Conservation (phyloP, 30 jellyfish, hydroid and myxozoan species). For the Turritopsis rubra region DNA sequence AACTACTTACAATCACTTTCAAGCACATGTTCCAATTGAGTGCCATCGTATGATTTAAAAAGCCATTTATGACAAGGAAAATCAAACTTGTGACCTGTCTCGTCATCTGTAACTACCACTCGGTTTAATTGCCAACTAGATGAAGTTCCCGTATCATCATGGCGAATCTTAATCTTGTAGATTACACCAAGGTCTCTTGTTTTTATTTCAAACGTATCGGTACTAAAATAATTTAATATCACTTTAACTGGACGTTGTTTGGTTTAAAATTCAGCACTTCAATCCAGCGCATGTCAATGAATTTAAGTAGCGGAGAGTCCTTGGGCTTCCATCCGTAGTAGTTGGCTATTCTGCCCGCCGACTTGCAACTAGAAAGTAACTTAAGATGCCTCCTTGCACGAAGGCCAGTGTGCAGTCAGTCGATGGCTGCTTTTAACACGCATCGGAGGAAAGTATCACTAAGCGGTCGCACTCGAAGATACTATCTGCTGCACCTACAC, state of each 20-base stretch:
- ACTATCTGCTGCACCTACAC: too few species aligned
- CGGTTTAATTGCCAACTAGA: constrained; percentile 5
- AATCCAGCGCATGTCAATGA: too few species aligned
- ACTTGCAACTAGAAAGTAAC: too few species aligned
- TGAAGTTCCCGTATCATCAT: neutral
- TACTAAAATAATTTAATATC: constrained; percentile 1
- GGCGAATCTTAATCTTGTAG: constrained; percentile 1
- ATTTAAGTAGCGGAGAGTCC: too few species aligned
- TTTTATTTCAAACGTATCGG: constrained; percentile 40
- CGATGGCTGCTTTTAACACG: too few species aligned
- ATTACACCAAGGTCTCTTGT: constrained; percentile 49
- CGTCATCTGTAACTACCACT: constrained; percentile 16
- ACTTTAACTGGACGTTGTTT: neutral
- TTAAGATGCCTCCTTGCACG: too few species aligned
- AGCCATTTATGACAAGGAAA: constrained; percentile 65
- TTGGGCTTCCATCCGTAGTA: too few species aligned
- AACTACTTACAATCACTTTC: constrained; percentile 40
- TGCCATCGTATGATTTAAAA: constrained; percentile 49
- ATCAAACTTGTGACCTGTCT: constrained; percentile 18
- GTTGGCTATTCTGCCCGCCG: too few species aligned
- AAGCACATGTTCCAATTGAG: constrained; percentile 37
- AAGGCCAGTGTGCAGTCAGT: too few species aligned
- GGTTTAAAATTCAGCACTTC: too few species aligned
- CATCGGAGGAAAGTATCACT: too few species aligned
- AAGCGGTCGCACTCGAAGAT: too few species aligned